phyloP scores from a whole-genome alignment of 2,888 invertebrate species.

The Nephrotoma guestfalica region DNA sequence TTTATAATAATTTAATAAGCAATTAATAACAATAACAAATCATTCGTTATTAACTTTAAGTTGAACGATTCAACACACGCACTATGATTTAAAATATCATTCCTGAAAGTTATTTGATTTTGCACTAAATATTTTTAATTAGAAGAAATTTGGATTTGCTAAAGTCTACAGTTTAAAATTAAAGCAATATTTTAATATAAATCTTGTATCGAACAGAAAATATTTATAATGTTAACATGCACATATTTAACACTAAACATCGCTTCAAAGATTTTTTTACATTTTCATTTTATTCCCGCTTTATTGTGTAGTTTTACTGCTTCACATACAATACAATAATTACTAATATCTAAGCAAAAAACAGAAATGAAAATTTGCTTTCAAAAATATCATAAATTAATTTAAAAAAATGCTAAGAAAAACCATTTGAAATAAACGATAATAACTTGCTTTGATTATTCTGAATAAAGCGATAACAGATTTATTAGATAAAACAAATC shows the following conservation, averaged over 20 bases:
- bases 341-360: not conserved
- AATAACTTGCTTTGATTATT: not conserved
- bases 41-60: no score
- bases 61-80: no score
- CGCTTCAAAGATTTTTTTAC: not conserved
- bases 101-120: no score
- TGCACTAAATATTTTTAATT: no score
- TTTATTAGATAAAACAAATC: not conserved
- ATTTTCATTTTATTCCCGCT: not conserved
- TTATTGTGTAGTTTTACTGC: not conserved
- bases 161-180: no score
- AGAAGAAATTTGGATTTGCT: no score
- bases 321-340: not conserved
- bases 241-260: not conserved
- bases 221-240: not conserved
- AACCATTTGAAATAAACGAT: not conserved
- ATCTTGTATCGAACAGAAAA: not conserved
- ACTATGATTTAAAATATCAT: no score
- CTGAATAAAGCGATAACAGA: not conserved
- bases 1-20: no score
- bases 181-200: not conserved
- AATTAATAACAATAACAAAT: no score
- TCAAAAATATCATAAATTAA: not conserved
- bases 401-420: not conserved
- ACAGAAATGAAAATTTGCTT: not conserved